Base-by-base conservation (phyloP, 2,888 invertebrate genomes). In the Perizoma affinitatum region DNA sequence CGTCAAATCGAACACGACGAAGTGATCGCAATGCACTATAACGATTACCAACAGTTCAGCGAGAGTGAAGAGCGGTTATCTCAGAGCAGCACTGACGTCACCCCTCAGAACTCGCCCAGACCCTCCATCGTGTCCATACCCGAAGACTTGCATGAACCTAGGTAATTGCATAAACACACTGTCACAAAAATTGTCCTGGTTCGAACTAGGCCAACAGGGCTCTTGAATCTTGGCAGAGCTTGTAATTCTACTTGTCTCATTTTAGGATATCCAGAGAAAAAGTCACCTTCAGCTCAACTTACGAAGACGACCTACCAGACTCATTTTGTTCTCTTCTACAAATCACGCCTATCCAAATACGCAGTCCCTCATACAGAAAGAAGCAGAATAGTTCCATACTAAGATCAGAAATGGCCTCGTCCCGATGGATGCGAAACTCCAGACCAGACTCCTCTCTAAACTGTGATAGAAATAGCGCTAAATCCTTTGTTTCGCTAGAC, bases 391-490 rank as follows among this genome's bases (percentile, higher is more conserved):
- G 84, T 3, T 87, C 87, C 1, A 85, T 92, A 54, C 65, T 93
- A 9, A 84, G 86, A 73, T 93, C 93, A 3, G 93, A 93, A 56
- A 71, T 92, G 10, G 89, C 89, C 2, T 93, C 92, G 0, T 93
- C 92, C 0, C 76, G 83, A n/a, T 93, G 93, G 93, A 89, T 90
- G 88, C 81, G 84, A 54, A 82, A 78, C 48, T 79, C 81, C 0
- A 79, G 90, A 62, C 90, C 92, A 0, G 92, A 92, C 54, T 91
- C 91, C 0, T 87, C 91, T 1, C 66, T 84, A 4, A 86, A 87
- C 73, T 85, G 80, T 78, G 90, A 87, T 72, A 86, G 92, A 69
- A 88, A 86, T 74, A 92, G 92, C 79, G 92, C 92, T 64, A 92
- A 91, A 69, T 91, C 91, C 40, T 90, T 88, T 70, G 86, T 88